A percentile compares a stretch with the other conserved stretches of the same genome.
Evolutionary conservation across 2,888 invertebrate species (phyloP).

Genomic region (Acrobasis repandana): DNA sequence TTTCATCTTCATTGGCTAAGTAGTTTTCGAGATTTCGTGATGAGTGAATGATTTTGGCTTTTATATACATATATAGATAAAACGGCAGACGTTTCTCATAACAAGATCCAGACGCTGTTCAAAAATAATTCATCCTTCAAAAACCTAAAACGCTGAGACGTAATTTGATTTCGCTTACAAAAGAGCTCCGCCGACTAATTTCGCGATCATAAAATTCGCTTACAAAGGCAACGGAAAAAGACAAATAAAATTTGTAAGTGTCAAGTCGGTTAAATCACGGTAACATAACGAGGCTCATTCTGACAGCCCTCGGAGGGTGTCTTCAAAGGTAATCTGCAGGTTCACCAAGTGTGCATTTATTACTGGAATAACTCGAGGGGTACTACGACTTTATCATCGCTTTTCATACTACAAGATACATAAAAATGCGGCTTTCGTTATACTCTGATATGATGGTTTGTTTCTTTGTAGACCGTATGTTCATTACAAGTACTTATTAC

Average conservation of each 20-base stretch:
- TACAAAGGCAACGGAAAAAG: constrained; percentile 65
- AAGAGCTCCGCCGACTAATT: constrained; percentile 58
- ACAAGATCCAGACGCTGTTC: constrained; percentile 41
- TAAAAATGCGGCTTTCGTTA: background rate
- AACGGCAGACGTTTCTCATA: constrained; percentile 26
- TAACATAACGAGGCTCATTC: constrained; percentile 65
- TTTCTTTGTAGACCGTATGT: background rate
- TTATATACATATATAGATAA: background rate
- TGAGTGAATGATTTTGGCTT: no score
- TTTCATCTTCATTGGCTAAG: no score
- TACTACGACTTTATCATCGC: constrained; percentile 5
- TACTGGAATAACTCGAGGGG: constrained; percentile 32
- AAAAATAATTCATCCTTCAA: constrained; percentile 45
- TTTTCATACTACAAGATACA: background rate
- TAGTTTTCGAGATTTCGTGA: no score
- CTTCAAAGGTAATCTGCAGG: constrained; percentile 67
- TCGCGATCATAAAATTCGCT: constrained; percentile 65
- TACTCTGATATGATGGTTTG: background rate
- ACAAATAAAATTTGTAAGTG: constrained; percentile 73
- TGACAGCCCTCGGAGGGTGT: constrained; percentile 58
- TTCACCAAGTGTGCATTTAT: constrained; percentile 46
- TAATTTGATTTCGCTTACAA: constrained; percentile 65
- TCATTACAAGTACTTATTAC: no score
- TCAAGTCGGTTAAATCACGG: constrained; percentile 76
- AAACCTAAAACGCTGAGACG: constrained; percentile 49